A percentile compares a stretch with the other conserved stretches of the same genome.
Evolutionary conservation across 2,797 vertebrate species (phyloP).

Genomic region (Rhinichthys osculus): DNA sequence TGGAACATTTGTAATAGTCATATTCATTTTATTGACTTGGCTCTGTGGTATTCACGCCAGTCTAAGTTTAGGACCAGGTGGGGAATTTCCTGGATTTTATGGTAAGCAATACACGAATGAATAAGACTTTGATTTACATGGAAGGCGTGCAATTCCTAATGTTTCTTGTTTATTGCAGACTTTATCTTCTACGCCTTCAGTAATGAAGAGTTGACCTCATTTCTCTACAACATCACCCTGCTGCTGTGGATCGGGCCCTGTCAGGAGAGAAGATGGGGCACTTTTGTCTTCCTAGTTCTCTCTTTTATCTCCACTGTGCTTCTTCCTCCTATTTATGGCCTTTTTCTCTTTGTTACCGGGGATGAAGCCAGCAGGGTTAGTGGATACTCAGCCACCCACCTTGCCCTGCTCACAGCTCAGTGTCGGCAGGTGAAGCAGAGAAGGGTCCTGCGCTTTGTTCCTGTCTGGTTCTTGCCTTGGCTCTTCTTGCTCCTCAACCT

Average conservation of each 20-base stretch:
- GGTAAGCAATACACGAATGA: constrained; percentile 66
- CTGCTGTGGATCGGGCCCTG: constrained; percentile 78
- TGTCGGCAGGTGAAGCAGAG: constrained; percentile 71
- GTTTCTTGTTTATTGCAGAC: constrained; percentile 67
- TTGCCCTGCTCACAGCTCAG: constrained; percentile 83
- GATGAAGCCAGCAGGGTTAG: constrained; percentile 76
- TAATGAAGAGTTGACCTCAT: constrained; percentile 78
- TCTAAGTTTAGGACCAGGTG: constrained; percentile 77
- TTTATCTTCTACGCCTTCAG: constrained; percentile 83
- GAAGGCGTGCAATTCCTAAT: background rate
- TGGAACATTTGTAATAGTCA: constrained; percentile 67
- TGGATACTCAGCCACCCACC: constrained; percentile 83
- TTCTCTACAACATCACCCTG: constrained; percentile 79
- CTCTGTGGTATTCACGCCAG: constrained; percentile 71
- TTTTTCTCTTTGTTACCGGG: constrained; percentile 77
- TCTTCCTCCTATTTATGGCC: constrained; percentile 80
- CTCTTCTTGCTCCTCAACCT: constrained; percentile 76
- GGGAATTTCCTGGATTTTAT: constrained; percentile 75
- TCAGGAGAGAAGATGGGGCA: constrained; percentile 85
- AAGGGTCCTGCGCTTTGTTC: constrained; percentile 72
- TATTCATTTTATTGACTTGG: constrained; percentile 69
- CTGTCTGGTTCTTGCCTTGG: constrained; percentile 80
- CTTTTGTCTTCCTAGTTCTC: constrained; percentile 78
- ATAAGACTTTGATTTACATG: background rate
- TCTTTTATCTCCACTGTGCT: constrained; percentile 74